A percentile compares a stretch with the other conserved stretches of the same genome.
Evolutionary conservation across 2,113 vertebrate genomes (phyloP).

Genomic region (Manacus vitellinus): DNA sequence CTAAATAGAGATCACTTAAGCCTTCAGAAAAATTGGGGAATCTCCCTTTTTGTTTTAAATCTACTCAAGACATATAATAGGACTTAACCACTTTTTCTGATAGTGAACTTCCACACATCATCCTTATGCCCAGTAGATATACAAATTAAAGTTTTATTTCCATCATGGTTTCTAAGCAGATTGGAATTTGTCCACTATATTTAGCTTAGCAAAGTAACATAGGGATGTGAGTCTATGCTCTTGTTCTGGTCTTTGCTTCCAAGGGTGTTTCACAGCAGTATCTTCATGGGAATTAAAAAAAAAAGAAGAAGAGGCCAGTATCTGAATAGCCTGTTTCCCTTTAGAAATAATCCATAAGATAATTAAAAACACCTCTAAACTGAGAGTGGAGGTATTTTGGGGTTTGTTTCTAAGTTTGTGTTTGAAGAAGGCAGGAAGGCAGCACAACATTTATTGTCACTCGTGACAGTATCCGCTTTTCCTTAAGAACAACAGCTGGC

Average conservation of each 20-base stretch:
- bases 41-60: not conserved
- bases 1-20: not conserved
- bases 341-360: not conserved
- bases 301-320: not conserved
- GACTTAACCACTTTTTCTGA: not conserved
- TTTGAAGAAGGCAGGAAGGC: not conserved
- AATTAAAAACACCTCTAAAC: not conserved
- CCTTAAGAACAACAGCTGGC: not conserved
- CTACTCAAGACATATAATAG: not conserved
- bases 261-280: not conserved
- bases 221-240: not conserved
- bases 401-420: not conserved
- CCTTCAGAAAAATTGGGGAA: not conserved
- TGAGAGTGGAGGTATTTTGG: not conserved
- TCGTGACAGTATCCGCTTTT: not conserved
- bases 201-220: not conserved
- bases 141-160: not conserved
- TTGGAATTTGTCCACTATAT: conserved; percentile 34
- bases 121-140: not conserved
- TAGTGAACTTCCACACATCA: not conserved
- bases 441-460: not conserved
- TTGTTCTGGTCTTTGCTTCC: not conserved
- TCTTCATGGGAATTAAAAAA: not conserved
- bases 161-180: not conserved
- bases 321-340: not conserved